Base-by-base conservation (phyloP, 92 coral and sea anemone species). In the Scolanthus callimorphus region DNA sequence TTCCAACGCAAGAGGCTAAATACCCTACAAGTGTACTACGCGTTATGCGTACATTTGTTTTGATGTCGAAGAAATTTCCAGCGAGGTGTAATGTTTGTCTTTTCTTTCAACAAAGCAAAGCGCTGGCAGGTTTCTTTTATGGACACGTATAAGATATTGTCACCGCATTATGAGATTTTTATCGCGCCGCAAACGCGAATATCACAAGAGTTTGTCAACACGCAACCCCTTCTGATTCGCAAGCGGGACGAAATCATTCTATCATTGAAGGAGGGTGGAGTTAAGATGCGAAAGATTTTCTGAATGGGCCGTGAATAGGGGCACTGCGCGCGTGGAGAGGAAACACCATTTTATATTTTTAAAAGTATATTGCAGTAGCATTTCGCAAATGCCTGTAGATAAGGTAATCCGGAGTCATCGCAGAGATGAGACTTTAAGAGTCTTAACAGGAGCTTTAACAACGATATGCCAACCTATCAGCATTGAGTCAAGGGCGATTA, bases 401-500 rank as follows among this genome's bases (percentile, higher is more conserved):
- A 46, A 9, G 52, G 23, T 11, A 46, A 46, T 9, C 52, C 15
- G 52, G 11, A 20, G 52, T 4, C 11, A 46, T 46, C 22, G 52
- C 4, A 46, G 52, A 46, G 52, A 46, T 46, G 52, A 46, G 12
- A 46, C 52, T 46, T 46, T 46, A 46, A 46, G 22, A 4, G 52
- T 46, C 52, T 46, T 46, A 46, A 46, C 17, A 46, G 52, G 6
- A 19, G 52, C 52, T 46, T 46, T 10, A 20, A 19, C 4, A 21
- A 46, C 4, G 52, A 46, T 11, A 9, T 9, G 17, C 52, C 11
- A 9, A 46, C 4, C 11, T 34, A 6, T 34, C 41, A 34, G 41
- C 41, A 34, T 34, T 15, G 41, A 15, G 8, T 6, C 41, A 34
- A 34, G 41, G 6, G 41, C 41, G 6, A 34, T 34, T 34, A 34